Evolutionary conservation across 2,797 vertebrate species (phyloP).

Genomic region (Lophotriccus pileatus): DNA sequence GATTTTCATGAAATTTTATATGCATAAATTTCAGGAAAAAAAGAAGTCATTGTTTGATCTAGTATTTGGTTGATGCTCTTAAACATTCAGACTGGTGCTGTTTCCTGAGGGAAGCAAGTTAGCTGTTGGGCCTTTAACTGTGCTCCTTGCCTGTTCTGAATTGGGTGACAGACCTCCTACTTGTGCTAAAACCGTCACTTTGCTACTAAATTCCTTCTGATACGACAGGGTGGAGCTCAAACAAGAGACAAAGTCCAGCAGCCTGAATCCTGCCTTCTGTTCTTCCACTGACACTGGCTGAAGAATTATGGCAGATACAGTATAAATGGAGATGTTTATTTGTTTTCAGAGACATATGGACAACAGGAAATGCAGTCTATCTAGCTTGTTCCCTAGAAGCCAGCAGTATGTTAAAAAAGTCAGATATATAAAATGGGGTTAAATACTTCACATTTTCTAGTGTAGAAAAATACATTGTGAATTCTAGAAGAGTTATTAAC

Average conservation of each 20-base stretch:
- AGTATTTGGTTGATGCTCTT: neutral
- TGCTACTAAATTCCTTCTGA: constrained; percentile 39
- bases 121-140: neutral
- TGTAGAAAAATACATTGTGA: constrained; percentile 30
- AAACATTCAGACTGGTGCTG: neutral
- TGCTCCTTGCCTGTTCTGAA: neutral
- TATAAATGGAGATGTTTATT: constrained; percentile 35
- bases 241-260: neutral
- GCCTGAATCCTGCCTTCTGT: neutral
- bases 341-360: constrained; percentile 6
- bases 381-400: neutral
- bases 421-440: constrained; percentile 1
- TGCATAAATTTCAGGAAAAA: neutral
- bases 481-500: constrained; percentile 21
- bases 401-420: constrained; percentile 25
- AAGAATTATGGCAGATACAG: constrained; percentile 18
- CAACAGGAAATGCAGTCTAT: neutral
- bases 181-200: constrained; percentile 50
- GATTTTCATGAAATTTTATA: neutral
- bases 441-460: constrained; percentile 61
- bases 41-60: neutral
- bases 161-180: neutral
- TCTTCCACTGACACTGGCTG: neutral
- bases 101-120: neutral
- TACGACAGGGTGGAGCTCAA: neutral